Evolutionary conservation across 2,797 vertebrate genomes (phyloP).

Genomic region (Channa striata): DNA sequence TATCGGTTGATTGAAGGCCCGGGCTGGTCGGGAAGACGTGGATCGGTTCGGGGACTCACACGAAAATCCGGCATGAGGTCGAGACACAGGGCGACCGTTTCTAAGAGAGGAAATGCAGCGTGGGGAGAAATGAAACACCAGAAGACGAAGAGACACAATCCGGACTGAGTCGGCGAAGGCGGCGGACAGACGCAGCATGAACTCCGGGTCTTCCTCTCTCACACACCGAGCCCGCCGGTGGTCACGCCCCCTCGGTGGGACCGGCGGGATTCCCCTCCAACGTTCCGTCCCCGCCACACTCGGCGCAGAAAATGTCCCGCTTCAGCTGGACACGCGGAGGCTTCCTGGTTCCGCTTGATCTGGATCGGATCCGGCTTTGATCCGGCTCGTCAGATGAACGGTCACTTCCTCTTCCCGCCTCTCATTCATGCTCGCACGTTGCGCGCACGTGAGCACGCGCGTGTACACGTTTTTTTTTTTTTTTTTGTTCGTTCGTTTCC

Average conservation of each 20-base stretch:
- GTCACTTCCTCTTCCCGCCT: slow-evolving; percentile 2
- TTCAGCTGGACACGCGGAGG: not conserved
- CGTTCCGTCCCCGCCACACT: not conserved
- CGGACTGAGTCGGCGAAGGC: not conserved
- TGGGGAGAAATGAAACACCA: too few relatives aligned
- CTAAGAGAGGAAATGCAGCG: not conserved
- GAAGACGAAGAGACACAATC: too few relatives aligned
- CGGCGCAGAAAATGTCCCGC: not conserved
- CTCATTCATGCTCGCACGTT: not conserved
- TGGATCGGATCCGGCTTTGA: not conserved
- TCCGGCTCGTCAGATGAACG: not conserved
- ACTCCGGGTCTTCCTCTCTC: slow-evolving; percentile 3
- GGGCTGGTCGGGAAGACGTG: not conserved
- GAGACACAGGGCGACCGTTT: not conserved
- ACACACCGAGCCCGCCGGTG: not conserved
- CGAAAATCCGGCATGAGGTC: not conserved
- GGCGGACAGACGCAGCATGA: not conserved
- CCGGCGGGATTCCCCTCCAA: slow-evolving; percentile 20
- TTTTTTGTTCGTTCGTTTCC: too few relatives aligned
- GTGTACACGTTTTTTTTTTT: not conserved
- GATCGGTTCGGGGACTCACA: not conserved
- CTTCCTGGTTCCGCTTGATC: not conserved
- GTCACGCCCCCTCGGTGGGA: slow-evolving; percentile 10
- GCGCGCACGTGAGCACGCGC: not conserved
- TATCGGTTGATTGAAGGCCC: not conserved